phyloP scores from a whole-genome alignment of 2,797 vertebrate species.

The Aldrovandia affinis region DNA sequence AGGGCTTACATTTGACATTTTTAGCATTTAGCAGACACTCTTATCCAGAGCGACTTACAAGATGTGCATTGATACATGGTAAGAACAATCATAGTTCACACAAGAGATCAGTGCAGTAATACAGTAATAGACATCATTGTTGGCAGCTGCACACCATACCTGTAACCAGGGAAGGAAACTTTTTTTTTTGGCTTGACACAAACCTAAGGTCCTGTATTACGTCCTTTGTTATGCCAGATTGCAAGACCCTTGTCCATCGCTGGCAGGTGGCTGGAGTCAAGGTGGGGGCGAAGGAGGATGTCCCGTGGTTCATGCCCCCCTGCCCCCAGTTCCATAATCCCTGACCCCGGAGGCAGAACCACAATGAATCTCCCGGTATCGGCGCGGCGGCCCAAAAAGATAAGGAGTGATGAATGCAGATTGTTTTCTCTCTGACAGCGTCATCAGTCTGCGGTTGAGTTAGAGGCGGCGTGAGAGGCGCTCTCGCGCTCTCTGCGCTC shows the following conservation, averaged over 20 bases:
- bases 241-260: neutral
- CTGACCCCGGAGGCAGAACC: constrained; percentile 48
- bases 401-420: constrained; percentile 62
- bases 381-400: constrained; percentile 51
- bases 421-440: constrained; percentile 54
- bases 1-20: no score
- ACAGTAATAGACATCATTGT: no score
- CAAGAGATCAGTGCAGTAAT: no score
- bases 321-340: constrained; percentile 49
- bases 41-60: no score
- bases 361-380: constrained; percentile 42
- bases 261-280: neutral
- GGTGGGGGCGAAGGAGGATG: constrained; percentile 1
- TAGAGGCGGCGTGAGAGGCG: constrained; percentile 43
- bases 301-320: constrained; percentile 1
- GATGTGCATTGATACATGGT: no score
- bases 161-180: no score
- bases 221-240: neutral
- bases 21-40: no score
- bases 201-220: neutral
- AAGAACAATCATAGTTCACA: no score
- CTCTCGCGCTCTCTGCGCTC: constrained; percentile 36
- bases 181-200: neutral
- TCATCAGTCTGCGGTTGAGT: constrained; percentile 56
- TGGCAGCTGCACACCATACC: no score